Percentiles rank a stretch among this genome's conserved stretches.
Evolutionary conservation across 2,888 invertebrate species (phyloP).

Genomic region (Corbicula japonica): DNA sequence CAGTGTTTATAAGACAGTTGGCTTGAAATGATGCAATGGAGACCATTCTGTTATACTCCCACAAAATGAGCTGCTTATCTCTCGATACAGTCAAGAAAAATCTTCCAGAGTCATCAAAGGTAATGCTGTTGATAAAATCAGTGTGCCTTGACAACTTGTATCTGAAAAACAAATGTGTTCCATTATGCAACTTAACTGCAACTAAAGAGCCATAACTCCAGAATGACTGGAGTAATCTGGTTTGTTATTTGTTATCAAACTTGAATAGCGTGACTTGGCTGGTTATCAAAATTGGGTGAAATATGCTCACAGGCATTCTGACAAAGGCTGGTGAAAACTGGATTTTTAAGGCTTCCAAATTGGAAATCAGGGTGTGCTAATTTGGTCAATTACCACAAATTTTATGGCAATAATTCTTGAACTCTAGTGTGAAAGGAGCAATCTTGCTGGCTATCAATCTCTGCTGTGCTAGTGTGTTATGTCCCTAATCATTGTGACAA

Average conservation of each 20-base stretch:
- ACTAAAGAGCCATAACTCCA: not conserved
- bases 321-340: not conserved
- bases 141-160: conserved; percentile 77
- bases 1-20: conserved; percentile 69
- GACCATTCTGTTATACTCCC: conserved; percentile 69
- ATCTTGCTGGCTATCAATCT: too few relatives aligned
- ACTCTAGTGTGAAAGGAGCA: too few relatives aligned
- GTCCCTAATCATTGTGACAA: too few relatives aligned
- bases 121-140: conserved; percentile 73
- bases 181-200: not conserved
- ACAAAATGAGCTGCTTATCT: conserved; percentile 77
- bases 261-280: not conserved
- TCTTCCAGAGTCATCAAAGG: conserved; percentile 71
- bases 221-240: not conserved
- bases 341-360: too few relatives aligned
- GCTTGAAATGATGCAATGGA: conserved; percentile 73
- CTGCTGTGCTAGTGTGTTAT: too few relatives aligned
- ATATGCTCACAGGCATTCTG: not conserved
- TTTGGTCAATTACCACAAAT: too few relatives aligned
- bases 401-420: too few relatives aligned
- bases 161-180: conserved; percentile 34
- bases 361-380: too few relatives aligned
- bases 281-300: not conserved
- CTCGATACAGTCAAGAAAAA: conserved; percentile 72
- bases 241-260: not conserved